Conservation (phyloP, 1,140 invertebrate species). For the Bombus confusus region DNA sequence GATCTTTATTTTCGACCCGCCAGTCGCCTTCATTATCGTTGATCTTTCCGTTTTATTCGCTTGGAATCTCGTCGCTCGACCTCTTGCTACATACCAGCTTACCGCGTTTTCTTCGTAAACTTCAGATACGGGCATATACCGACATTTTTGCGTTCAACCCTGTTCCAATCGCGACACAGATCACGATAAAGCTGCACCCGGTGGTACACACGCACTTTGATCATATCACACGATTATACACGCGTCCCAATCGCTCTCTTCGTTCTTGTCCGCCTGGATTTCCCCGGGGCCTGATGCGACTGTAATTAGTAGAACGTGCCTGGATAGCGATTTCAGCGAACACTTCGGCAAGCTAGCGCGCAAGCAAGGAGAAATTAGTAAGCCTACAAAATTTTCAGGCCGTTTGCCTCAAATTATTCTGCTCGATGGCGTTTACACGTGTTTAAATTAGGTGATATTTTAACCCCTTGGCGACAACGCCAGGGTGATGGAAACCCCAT, state of each 20-base stretch:
- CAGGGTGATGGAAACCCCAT: not conserved
- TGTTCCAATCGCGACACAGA: not conserved
- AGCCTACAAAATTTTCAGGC: slow-evolving; percentile 38
- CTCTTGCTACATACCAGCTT: too few species aligned
- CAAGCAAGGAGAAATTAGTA: slow-evolving; percentile 17
- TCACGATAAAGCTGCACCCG: slow-evolving; percentile 8
- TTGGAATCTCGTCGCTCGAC: too few species aligned
- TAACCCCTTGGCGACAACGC: not conserved
- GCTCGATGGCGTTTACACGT: not conserved
- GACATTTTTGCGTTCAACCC: not conserved
- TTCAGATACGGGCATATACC: not conserved
- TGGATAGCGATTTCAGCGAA: slow-evolving; percentile 54
- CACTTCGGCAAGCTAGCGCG: not conserved
- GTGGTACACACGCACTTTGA: slow-evolving; percentile 47
- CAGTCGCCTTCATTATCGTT: not conserved
- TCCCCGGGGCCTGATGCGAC: slow-evolving; percentile 49
- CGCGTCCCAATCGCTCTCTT: slow-evolving; percentile 24
- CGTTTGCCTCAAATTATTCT: not conserved
- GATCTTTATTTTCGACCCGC: not conserved
- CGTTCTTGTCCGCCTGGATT: slow-evolving; percentile 48
- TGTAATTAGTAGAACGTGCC: slow-evolving; percentile 52
- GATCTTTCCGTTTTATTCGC: not conserved
- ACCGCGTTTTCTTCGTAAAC: not conserved
- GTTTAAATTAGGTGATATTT: not conserved
- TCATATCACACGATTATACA: slow-evolving; percentile 52